These are phyloP conservation scores for Actinia tenebrosa DNA, from an alignment of 64 coral and sea anemone genomes.

Conservation along the genomic window DNA sequence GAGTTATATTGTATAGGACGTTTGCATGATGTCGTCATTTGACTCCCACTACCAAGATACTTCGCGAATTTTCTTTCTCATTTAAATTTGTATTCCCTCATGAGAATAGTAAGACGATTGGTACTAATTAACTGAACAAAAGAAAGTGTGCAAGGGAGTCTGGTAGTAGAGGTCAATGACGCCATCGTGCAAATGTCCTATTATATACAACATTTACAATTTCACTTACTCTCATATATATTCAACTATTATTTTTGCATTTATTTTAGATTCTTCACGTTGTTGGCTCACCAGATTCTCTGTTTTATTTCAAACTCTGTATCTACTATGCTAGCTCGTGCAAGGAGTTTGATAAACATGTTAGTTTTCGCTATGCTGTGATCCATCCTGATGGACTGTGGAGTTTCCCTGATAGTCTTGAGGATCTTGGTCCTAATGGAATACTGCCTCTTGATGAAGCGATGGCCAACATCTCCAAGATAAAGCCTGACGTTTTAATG, in stretches of 20 bases:
- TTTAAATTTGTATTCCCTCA: too few relatives aligned
- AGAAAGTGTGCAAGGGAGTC: too few relatives aligned
- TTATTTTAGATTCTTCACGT: slow-evolving; percentile 8
- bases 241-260: background rate
- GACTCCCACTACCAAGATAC: too few relatives aligned
- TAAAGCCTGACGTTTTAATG: background rate
- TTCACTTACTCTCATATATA: too few relatives aligned
- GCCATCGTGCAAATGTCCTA: too few relatives aligned
- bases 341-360: background rate
- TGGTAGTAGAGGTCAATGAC: too few relatives aligned
- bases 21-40: too few relatives aligned
- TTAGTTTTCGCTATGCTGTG: background rate
- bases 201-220: too few relatives aligned
- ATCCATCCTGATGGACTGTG: background rate
- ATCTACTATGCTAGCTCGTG: background rate
- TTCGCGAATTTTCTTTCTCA: too few relatives aligned
- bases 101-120: too few relatives aligned
- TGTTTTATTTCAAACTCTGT: background rate
- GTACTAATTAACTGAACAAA: too few relatives aligned
- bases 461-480: background rate
- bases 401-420: background rate
- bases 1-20: too few relatives aligned
- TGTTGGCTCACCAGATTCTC: background rate
- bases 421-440: background rate
- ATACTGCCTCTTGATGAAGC: background rate